phyloP scores from a whole-genome alignment of 1,140 invertebrate genomes.

The Apolygus lucorum region DNA sequence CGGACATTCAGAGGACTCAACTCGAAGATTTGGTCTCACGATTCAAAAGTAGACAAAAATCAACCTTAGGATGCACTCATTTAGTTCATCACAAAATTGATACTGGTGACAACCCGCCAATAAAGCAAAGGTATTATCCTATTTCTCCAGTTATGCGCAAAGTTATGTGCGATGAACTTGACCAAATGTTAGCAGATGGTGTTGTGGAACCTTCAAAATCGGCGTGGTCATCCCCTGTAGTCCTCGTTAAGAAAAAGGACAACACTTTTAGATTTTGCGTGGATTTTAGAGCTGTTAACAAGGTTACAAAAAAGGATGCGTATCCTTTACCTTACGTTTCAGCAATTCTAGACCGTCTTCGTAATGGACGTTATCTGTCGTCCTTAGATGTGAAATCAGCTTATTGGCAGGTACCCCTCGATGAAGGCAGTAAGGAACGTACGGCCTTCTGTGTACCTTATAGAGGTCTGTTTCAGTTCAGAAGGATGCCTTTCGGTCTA shows the following conservation, averaged over 20 bases:
- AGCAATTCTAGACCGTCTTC: slow-evolving; percentile 36
- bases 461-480: too few relatives aligned
- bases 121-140: slow-evolving; percentile 29
- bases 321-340: slow-evolving; percentile 34
- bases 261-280: slow-evolving; percentile 41
- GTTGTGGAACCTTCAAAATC: too few relatives aligned
- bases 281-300: slow-evolving; percentile 42
- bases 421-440: too few relatives aligned
- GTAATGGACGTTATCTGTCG: slow-evolving; percentile 34
- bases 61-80: too few relatives aligned
- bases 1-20: too few relatives aligned
- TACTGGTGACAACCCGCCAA: too few relatives aligned
- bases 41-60: too few relatives aligned
- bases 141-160: slow-evolving; percentile 9
- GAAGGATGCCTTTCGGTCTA: too few relatives aligned
- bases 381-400: slow-evolving; percentile 36
- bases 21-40: too few relatives aligned
- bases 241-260: slow-evolving; percentile 50
- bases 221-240: slow-evolving; percentile 40
- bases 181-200: too few relatives aligned
- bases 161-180: slow-evolving; percentile 29
- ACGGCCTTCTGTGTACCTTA: too few relatives aligned
- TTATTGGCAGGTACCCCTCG: slow-evolving; percentile 34
- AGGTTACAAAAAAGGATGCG: slow-evolving; percentile 37
- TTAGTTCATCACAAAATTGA: too few relatives aligned